Evolutionary conservation across 2,113 vertebrate genomes (phyloP).

Genomic region (Saimiri boliviensis): DNA sequence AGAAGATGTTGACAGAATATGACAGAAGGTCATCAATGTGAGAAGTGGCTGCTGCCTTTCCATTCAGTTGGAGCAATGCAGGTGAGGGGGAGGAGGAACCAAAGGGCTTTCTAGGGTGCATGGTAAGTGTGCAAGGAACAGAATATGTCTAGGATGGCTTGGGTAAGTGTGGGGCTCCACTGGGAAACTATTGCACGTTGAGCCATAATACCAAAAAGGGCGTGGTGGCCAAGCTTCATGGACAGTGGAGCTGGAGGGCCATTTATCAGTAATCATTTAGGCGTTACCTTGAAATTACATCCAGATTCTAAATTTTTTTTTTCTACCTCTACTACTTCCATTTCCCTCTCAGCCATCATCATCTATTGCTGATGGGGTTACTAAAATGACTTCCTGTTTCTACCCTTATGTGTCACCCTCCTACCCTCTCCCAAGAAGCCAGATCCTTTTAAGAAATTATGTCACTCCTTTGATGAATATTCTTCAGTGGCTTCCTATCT

Average conservation of each 20-base stretch:
- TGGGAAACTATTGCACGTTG: background rate
- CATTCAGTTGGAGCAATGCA: background rate
- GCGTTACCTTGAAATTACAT: background rate
- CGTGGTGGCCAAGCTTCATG: background rate
- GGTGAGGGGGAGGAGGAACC: rapidly evolving
- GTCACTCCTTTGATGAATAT: background rate
- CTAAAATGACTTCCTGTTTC: background rate
- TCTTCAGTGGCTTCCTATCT: background rate
- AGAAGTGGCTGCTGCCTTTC: background rate
- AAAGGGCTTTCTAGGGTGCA: background rate
- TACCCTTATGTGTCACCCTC: background rate
- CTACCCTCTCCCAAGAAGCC: background rate
- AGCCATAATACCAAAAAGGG: background rate
- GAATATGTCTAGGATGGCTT: background rate
- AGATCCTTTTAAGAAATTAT: background rate
- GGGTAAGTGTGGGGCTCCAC: background rate
- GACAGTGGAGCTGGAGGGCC: background rate
- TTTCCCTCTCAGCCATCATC: background rate
- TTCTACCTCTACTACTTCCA: background rate
- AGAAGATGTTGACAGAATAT: background rate
- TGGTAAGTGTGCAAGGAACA: background rate
- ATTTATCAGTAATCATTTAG: background rate
- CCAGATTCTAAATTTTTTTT: background rate
- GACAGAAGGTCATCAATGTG: background rate
- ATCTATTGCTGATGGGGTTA: background rate